Base-by-base conservation (phyloP, 2,797 vertebrate species). In the Catostomus latipinnis region DNA sequence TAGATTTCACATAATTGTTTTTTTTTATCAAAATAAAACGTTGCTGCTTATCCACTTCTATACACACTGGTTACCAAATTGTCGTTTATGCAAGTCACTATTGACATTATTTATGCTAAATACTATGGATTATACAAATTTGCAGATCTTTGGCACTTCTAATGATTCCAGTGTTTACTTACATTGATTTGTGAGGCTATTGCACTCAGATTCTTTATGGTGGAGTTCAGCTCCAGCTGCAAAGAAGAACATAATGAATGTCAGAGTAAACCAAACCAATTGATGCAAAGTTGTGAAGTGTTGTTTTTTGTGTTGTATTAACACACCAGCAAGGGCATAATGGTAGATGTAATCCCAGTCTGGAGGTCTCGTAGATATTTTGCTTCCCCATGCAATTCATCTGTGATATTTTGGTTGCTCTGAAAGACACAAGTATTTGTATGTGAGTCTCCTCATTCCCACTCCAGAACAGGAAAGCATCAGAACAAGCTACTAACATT, bases 311-410 rank as follows among this genome's bases (percentile, higher is more conserved):
- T 73, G 11, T 45, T 74, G n/a, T 67, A 34, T 34, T 34, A 13
- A 77, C 90, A 77, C 80, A 95, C 94, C 80, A 92, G 14, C 46
- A 90, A 86, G 81, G 90, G 92, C 43, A 80, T 66, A 84, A 94
- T 88, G 16, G 10, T 80, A 13, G 11, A 83, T 13, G 91, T 86
- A 54, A 93, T 86, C 49, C 81, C 49, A 6, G 3, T 16, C 85
- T 93, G 92, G 72, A 95, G 89, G 43, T 61, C 5, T 75, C 88
- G 90, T 80, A 95, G 75, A 0, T 81, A 63, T 0, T 0, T n/a
- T 74, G 90, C 86, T 48, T 92, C 81, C 0, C 8, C 6, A 12
- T 0, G 12, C 0, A 94, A 87, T 49, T 90, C 65, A 0, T 0
- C 0, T 76, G 0, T 0, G 14, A 81, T 70, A 2, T 0, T 0